Conservation (phyloP, 2,888 invertebrate species). For the Agapostemon virescens region DNA sequence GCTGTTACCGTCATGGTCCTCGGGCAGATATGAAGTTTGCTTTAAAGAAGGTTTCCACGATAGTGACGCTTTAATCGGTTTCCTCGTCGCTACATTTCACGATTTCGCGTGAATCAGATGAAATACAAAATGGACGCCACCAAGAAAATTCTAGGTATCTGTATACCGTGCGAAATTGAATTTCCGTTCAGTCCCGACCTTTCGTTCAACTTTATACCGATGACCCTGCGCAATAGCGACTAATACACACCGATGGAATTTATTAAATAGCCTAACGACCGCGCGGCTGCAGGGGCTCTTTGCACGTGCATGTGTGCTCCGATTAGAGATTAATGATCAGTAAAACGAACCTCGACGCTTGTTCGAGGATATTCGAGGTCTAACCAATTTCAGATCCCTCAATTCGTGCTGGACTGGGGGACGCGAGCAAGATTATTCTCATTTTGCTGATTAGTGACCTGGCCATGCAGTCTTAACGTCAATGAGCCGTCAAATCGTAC, state of each 20-base stretch:
- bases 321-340: constrained; percentile 49
- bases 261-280: constrained; percentile 43
- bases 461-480: constrained; percentile 1
- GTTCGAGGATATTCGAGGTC: constrained; percentile 57
- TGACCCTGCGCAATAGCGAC: constrained; percentile 47
- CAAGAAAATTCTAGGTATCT: not conserved
- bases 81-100: too few relatives aligned
- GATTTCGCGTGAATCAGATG: not conserved
- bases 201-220: constrained; percentile 18
- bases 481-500: constrained; percentile 15
- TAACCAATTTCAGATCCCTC: constrained; percentile 62
- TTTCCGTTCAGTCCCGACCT: constrained; percentile 15
- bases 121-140: not conserved
- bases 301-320: constrained; percentile 47
- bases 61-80: not conserved
- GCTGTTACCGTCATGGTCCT: not conserved
- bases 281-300: not conserved
- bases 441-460: constrained; percentile 47
- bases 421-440: constrained; percentile 45
- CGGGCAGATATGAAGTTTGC: not conserved
- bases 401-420: constrained; percentile 26
- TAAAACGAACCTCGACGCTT: constrained; percentile 28
- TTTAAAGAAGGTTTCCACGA: not conserved
- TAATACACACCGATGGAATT: constrained; percentile 24
- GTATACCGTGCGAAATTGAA: not conserved